Evolutionary conservation across 2,888 invertebrate species (phyloP), one percentile per base, ranked within the genome.

Genomic region (Watsonalla binaria): DNA sequence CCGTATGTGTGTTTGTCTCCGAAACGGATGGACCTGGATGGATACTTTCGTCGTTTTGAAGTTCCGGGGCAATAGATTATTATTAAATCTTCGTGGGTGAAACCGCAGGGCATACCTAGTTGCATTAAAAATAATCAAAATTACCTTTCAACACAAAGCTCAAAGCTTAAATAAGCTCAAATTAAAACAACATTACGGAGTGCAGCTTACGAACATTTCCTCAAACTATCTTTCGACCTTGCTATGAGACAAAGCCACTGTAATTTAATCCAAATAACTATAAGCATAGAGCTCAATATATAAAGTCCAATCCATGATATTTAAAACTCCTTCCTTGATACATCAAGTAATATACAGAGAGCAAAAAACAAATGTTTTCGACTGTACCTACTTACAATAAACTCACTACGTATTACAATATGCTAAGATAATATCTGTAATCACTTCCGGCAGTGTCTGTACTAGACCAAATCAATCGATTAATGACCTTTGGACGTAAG

Each of bases 381-480:
- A 11, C 42, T 42, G 42, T 42, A 42, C 42, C 42, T 11, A 11
- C 11, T 2, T 11, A 42, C 42, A 11, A 11, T 42, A 2, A 11
- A 11, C 11, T 5, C 8, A n/a, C 13, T 48, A 35, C 47, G 47
- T 35, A 48, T 48, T 34, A 35, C 35, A 48, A 49, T 37, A 48
- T 45, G 33, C 39, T 47, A 50, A 9, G 51, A 54, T 54, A 47
- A 37, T 39, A 54, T 54, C 47, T 51, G 11, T 45, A 35, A 51
- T 46, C 13, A 60, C 62, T 70, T 68, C 68, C 68, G 68, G 68
- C 68, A 61, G 54, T 54, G 53, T 58, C 63, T 53, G 24, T 34
- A 9, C 42, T 55, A 54, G 55, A 54, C 53, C 6, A 39, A 54
- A 39, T 33, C 47, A 14, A 63, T 63, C 59, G 62, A 47, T 48